Percentiles rank a stretch among this genome's conserved stretches.
phyloP scores from a whole-genome alignment of 2,888 invertebrate species.

The Pasiphila rectangulata region DNA sequence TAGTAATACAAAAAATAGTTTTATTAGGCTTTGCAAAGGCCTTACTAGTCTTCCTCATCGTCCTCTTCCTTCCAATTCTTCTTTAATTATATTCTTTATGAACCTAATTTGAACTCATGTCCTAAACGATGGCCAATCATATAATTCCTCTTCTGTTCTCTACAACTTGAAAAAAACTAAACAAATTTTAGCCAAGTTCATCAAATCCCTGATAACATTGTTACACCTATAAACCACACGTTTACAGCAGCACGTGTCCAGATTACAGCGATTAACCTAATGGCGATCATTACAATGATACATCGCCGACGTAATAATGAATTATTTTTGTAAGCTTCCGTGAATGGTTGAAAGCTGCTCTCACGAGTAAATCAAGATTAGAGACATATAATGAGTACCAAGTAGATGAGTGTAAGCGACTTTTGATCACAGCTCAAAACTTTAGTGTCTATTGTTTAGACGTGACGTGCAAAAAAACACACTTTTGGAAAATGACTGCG shows the following conservation, averaged over 20 bases:
- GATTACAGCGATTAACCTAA: slow-evolving; percentile 30
- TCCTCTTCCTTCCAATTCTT: too few species aligned
- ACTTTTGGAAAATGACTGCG: background rate
- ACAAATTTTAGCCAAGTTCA: background rate
- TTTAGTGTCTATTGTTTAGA: background rate
- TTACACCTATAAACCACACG: slow-evolving; percentile 8
- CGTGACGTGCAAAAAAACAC: background rate
- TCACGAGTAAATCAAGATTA: slow-evolving; percentile 24
- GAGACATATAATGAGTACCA: background rate
- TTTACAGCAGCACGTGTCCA: slow-evolving; percentile 19
- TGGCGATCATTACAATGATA: slow-evolving; percentile 32
- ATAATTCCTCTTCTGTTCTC: too few species aligned
- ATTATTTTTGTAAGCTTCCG: slow-evolving; percentile 31
- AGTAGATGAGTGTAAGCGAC: background rate
- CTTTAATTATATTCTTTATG: too few species aligned
- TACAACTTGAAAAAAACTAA: too few species aligned
- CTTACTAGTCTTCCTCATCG: too few species aligned
- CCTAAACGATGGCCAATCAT: too few species aligned
- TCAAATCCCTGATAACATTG: background rate
- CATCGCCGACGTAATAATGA: slow-evolving; percentile 28
- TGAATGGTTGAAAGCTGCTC: slow-evolving; percentile 25
- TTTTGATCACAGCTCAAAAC: background rate
- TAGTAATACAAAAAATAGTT: too few species aligned
- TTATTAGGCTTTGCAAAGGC: too few species aligned
- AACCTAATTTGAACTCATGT: too few species aligned